Base-by-base conservation (phyloP, 2,797 vertebrate species). In the Heteromormyrus szaboi region DNA sequence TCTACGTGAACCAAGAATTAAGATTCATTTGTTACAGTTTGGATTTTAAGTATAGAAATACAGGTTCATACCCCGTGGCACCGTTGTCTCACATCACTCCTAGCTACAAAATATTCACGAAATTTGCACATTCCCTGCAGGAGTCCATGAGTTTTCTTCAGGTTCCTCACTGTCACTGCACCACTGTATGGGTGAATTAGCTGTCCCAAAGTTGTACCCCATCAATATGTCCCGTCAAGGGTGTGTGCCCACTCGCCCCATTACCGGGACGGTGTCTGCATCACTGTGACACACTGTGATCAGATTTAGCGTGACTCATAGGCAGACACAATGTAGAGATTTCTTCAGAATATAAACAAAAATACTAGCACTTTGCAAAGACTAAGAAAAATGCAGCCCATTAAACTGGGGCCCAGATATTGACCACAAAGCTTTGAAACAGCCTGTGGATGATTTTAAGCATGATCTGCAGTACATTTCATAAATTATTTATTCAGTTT, bases 401-500 rank as follows among this genome's bases (percentile, higher is more conserved):
- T 37, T 72, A 72, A 41, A 72, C 68, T 72, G 68, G 68, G 68
- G 33, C 76, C 7, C 41, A 2, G 33, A 81, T 81, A 19, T 8
- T 44, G 7, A 81, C 19, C 44, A 46, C 41, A 44, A 79, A 79
- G 5, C 37, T 46, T n/a, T 44, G 17, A 81, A 81, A 81, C 76
- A 22, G 76, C 19, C 19, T 22, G 41, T 2, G 76, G 41, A 46
- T 46, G 19, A 44, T 79, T 37, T n/a, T 41, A 79, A 46, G 19
- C 76, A 81, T 9, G 17, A 44, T 41, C 72, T 79, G 72, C 17
- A 46, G 17, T 11, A 46, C 76, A 46, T 19, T n/a, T 81, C 12
- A 81, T 44, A 22, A 81, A 46, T 46, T 81, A 91, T 93, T 93
- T 92, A 92, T 94, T 92, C 91, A 90, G 84, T 92, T 76, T 76